Conservation (phyloP, 2,888 invertebrate species). For the Kryphioiulus occultus region DNA sequence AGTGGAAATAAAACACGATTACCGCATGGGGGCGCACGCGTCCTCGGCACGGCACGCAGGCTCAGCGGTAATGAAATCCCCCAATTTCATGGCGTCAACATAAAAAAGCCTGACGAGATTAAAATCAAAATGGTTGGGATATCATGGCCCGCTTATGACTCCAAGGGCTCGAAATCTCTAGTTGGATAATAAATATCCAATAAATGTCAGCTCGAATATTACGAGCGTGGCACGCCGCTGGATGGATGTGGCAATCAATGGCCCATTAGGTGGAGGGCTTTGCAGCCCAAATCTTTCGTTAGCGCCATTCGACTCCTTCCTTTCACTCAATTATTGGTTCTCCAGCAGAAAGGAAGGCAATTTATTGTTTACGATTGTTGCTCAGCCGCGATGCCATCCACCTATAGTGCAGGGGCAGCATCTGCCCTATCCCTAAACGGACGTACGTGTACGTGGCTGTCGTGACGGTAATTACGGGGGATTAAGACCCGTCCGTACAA, state of each 20-base stretch:
- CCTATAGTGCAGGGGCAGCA: background rate
- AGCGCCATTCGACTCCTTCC: background rate
- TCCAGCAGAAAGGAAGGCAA: background rate
- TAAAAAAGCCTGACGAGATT: slow-evolving; percentile 40
- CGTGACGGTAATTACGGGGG: slow-evolving; percentile 37
- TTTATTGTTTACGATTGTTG: slow-evolving; percentile 18
- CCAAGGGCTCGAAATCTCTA: background rate
- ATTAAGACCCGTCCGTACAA: background rate
- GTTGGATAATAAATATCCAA: slow-evolving; percentile 39
- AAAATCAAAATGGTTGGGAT: slow-evolving; percentile 32
- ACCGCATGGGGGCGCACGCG: background rate
- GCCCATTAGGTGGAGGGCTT: slow-evolving; percentile 22
- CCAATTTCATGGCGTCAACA: slow-evolving; percentile 40
- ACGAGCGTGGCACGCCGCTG: slow-evolving; percentile 7
- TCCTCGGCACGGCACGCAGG: no score
- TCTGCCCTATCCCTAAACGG: slow-evolving; percentile 6
- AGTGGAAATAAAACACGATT: background rate
- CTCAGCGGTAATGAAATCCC: slow-evolving; percentile 24
- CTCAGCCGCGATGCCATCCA: background rate
- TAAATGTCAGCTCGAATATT: slow-evolving; percentile 39
- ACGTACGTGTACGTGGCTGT: slow-evolving; percentile 20
- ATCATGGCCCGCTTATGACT: slow-evolving; percentile 26
- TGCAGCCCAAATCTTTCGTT: background rate
- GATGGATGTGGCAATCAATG: slow-evolving; percentile 37
- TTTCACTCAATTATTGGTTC: background rate